A percentile compares a stretch with the other conserved stretches of the same genome.
Conservation (phyloP, 2,888 invertebrate species). For the Digitonthophagus gazella region DNA sequence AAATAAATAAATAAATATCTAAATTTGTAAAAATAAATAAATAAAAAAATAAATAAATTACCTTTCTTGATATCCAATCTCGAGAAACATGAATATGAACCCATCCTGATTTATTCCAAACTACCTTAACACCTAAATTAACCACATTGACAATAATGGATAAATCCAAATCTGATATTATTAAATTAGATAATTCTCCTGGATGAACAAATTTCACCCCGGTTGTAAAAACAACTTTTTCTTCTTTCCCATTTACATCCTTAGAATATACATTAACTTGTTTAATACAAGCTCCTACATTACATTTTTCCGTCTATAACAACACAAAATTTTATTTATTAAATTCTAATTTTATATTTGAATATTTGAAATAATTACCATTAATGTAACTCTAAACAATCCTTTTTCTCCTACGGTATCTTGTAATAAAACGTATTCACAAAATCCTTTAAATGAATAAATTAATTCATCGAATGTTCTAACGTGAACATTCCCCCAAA, state of each 20-base stretch:
- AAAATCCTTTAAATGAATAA: not conserved
- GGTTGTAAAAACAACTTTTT: not conserved
- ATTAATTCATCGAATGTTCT: slow-evolving; percentile 2
- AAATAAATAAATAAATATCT: not conserved
- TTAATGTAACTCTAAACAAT: slow-evolving; percentile 1
- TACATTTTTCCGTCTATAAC: slow-evolving; percentile 3
- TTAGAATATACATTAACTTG: not conserved
- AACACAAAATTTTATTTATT: not conserved
- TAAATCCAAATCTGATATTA: not conserved
- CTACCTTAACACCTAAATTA: not conserved
- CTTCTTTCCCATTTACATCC: not conserved
- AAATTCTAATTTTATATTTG: not conserved
- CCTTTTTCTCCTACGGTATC: slow-evolving; percentile 2
- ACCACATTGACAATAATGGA: slow-evolving; percentile 2
- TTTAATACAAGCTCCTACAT: not conserved
- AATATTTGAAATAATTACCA: not conserved
- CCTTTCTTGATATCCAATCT: not conserved
- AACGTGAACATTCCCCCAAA: slow-evolving; percentile 7
- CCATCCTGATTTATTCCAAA: slow-evolving; percentile 10
- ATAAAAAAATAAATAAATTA: not conserved
- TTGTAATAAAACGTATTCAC: slow-evolving; percentile 5
- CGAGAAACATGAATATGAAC: not conserved
- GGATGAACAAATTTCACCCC: not conserved
- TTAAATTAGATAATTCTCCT: not conserved
- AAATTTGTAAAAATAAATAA: not conserved